Percentiles rank a stretch among this genome's conserved stretches.
phyloP scores from a whole-genome alignment of 2,797 vertebrate genomes.

The Crocidura indochinensis region DNA sequence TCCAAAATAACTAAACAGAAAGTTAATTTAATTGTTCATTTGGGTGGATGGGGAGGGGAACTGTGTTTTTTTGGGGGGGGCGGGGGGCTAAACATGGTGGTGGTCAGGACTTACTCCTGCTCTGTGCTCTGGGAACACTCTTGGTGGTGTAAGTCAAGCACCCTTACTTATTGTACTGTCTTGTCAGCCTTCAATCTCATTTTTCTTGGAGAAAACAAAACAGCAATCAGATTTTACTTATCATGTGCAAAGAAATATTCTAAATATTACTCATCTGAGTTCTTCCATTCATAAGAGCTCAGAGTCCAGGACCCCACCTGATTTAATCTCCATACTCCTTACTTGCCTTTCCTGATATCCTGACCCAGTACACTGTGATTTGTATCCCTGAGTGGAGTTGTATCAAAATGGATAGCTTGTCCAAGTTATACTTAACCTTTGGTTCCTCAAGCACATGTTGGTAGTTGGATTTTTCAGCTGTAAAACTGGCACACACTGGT shows the following conservation, averaged over 20 bases:
- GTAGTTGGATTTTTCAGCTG: not conserved
- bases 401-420: not conserved
- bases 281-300: not conserved
- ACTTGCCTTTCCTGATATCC: not conserved
- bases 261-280: not conserved
- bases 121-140: too few species aligned
- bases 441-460: not conserved
- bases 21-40: too few species aligned
- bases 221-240: slow-evolving; percentile 14
- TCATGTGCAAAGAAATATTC: not conserved
- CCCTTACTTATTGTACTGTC: too few species aligned
- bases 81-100: too few species aligned
- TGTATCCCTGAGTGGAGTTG: not conserved
- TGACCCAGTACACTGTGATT: not conserved
- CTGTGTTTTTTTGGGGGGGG: too few species aligned
- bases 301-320: too few species aligned
- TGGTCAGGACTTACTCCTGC: too few species aligned
- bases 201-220: slow-evolving; percentile 24
- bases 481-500: not conserved
- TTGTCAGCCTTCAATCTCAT: too few species aligned
- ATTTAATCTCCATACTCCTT: not conserved
- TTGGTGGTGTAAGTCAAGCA: too few species aligned
- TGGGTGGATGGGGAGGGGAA: too few species aligned
- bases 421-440: not conserved
- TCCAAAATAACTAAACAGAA: too few species aligned